Evolutionary conservation across 2,113 vertebrate genomes (phyloP).

Genomic region (Neolamprologus ventralis): DNA sequence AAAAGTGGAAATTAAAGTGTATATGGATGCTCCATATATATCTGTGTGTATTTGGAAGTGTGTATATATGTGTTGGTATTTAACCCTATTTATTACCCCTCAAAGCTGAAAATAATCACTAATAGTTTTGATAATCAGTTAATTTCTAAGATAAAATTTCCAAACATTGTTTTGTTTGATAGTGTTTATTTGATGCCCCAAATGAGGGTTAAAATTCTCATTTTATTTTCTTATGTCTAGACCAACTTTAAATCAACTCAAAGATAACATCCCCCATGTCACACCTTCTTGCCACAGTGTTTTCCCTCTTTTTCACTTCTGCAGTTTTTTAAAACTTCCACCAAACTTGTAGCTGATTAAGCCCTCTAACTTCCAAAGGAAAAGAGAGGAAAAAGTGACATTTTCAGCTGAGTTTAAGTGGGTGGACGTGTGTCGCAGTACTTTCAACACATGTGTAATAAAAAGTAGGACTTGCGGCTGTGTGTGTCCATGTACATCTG

Average conservation of each 20-base stretch:
- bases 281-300: not conserved
- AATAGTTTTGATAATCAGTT: not conserved
- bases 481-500: not conserved
- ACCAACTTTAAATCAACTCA: not conserved
- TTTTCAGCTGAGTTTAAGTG: not conserved
- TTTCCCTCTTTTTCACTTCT: not conserved
- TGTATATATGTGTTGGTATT: not conserved
- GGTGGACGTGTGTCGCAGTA: not conserved
- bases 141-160: not conserved
- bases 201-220: not conserved
- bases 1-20: not conserved
- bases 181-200: not conserved
- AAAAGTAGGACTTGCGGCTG: not conserved
- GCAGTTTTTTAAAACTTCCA: not conserved
- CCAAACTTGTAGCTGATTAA: not conserved
- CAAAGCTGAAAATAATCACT: not conserved
- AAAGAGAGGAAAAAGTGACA: not conserved
- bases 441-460: not conserved
- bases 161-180: not conserved
- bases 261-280: not conserved
- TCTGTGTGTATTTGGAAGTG: not conserved
- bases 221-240: not conserved
- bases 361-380: not conserved
- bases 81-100: not conserved
- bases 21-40: not conserved